These are phyloP conservation scores for Grantiella picta DNA, from an alignment of 2,113 vertebrate genomes.

Conservation along the genomic window DNA sequence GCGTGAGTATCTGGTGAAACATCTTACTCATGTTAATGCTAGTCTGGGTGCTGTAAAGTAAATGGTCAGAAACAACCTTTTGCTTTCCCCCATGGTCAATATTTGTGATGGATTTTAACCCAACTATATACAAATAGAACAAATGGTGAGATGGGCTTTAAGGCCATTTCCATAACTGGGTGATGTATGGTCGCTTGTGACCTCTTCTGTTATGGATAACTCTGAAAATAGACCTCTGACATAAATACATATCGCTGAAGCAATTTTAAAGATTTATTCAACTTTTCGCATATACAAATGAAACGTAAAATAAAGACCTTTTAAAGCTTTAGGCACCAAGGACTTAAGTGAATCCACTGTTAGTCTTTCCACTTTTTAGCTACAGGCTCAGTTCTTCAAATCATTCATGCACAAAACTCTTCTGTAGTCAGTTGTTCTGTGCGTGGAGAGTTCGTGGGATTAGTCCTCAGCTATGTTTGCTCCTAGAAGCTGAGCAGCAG, in stretches of 20 bases:
- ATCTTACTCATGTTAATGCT: conserved; percentile 49
- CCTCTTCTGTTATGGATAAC: neutral
- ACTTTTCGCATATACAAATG: neutral
- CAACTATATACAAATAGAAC: neutral
- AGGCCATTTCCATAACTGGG: neutral
- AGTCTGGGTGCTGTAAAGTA: neutral
- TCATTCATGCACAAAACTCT: neutral
- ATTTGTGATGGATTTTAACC: neutral
- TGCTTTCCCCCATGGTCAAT: neutral
- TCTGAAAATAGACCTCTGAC: conserved; percentile 15
- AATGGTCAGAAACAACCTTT: conserved; percentile 9
- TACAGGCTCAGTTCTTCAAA: neutral
- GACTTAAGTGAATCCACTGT: neutral
- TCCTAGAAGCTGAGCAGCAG: neutral
- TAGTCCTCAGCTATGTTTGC: neutral
- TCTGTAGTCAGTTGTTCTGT: neutral
- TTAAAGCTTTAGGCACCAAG: neutral
- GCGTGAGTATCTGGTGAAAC: conserved; percentile 25
- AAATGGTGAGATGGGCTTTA: neutral
- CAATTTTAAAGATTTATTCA: conserved; percentile 20
- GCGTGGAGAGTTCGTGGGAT: neutral
- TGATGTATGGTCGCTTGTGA: conserved; percentile 11
- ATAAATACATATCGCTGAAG: neutral
- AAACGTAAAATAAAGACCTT: neutral
- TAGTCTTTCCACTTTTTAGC: neutral